Evolutionary conservation across 2,113 vertebrate genomes (phyloP).

Genomic region (Catharus bicknelli): DNA sequence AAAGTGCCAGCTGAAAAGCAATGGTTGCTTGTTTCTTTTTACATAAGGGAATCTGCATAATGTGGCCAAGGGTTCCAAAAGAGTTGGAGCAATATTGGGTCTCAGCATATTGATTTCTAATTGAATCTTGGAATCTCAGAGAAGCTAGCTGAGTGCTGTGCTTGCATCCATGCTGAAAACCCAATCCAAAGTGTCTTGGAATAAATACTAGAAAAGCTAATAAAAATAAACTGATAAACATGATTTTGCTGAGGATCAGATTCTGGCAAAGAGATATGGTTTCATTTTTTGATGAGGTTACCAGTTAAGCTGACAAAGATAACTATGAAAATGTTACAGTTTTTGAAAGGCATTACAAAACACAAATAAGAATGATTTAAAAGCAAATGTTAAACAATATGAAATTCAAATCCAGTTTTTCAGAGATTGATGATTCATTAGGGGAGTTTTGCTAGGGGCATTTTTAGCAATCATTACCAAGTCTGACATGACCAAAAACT

Average conservation of each 20-base stretch:
- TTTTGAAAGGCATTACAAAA: not conserved
- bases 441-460: not conserved
- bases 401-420: not conserved
- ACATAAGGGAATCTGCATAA: not conserved
- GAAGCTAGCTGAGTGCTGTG: not conserved
- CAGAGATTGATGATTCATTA: not conserved
- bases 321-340: not conserved
- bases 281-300: conserved; percentile 10
- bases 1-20: not conserved
- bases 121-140: not conserved
- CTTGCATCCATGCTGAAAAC: not conserved
- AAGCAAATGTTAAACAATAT: not conserved
- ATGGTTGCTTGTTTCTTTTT: not conserved
- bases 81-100: not conserved
- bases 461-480: not conserved
- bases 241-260: not conserved
- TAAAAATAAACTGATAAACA: not conserved
- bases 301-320: not conserved
- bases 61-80: not conserved
- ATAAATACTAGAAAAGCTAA: not conserved
- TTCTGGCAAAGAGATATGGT: not conserved
- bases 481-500: not conserved
- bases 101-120: not conserved
- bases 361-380: not conserved
- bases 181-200: not conserved